phyloP scores from a whole-genome alignment of 2,113 vertebrate genomes.

The Tachuris rubrigastra region DNA sequence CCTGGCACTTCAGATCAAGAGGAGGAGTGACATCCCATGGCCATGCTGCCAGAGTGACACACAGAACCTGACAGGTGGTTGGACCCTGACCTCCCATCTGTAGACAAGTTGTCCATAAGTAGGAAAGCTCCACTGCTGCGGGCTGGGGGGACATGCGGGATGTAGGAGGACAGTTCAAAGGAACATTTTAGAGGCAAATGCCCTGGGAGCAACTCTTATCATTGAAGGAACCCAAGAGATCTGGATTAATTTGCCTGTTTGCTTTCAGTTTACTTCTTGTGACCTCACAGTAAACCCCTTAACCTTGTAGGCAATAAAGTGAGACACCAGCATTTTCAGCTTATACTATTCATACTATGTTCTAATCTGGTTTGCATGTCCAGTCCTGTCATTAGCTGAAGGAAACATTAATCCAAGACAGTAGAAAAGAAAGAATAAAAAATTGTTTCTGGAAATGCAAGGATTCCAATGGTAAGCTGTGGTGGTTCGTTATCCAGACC shows the following conservation, averaged over 20 bases:
- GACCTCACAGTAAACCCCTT: background rate
- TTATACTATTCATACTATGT: slow-evolving; percentile 6
- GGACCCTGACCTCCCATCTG: background rate
- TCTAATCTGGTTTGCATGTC: slow-evolving; percentile 48
- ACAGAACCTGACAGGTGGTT: too few species aligned
- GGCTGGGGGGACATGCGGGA: rapidly evolving
- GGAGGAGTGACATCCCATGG: background rate
- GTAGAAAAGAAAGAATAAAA: slow-evolving; percentile 37
- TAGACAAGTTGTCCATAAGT: rapidly evolving
- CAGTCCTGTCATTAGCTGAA: slow-evolving; percentile 46
- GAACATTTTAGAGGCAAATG: background rate
- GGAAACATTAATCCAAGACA: slow-evolving; percentile 35
- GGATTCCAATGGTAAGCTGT: slow-evolving; percentile 24
- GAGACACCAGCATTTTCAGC: background rate
- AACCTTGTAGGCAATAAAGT: background rate
- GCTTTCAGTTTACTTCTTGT: background rate
- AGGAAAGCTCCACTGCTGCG: background rate
- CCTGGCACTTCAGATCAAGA: background rate
- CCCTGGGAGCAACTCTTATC: rapidly evolving
- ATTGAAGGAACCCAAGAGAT: background rate
- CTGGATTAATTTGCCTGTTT: background rate
- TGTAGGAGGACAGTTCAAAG: background rate
- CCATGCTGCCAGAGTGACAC: rapidly evolving
- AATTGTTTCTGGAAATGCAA: slow-evolving; percentile 50
- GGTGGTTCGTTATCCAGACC: slow-evolving; percentile 24